Conservation (phyloP, 2,888 invertebrate species). For the Spodoptera picta region DNA sequence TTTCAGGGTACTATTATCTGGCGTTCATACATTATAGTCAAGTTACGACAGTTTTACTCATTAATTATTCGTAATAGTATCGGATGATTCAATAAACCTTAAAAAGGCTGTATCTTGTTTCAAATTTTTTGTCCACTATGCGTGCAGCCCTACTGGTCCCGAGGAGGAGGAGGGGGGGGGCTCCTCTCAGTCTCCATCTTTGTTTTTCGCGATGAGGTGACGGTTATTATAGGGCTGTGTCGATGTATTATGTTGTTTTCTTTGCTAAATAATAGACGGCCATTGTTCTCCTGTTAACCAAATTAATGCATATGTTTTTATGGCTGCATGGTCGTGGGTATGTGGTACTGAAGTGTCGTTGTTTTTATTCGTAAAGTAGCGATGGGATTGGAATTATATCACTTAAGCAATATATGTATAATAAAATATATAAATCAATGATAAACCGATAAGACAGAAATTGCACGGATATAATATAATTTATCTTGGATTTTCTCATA, state of each 20-base stretch:
- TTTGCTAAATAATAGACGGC: constrained; percentile 46
- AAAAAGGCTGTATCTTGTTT: background rate
- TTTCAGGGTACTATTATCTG: too few species aligned
- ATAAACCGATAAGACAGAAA: too few species aligned
- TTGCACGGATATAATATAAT: too few species aligned
- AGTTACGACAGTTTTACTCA: too few species aligned
- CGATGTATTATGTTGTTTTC: constrained; percentile 66
- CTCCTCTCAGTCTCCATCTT: constrained; percentile 67
- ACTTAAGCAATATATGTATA: too few species aligned
- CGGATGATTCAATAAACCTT: background rate
- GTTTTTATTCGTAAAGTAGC: too few species aligned
- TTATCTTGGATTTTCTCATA: too few species aligned
- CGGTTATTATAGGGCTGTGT: constrained; percentile 62
- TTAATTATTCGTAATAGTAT: background rate
- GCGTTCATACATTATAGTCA: too few species aligned
- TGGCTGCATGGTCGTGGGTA: background rate
- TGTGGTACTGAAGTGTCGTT: too few species aligned
- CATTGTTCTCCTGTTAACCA: constrained; percentile 30
- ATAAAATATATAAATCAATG: too few species aligned
- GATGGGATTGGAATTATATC: too few species aligned
- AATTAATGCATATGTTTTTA: constrained; percentile 13
- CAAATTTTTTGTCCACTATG: background rate
- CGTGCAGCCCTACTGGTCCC: constrained; percentile 41
- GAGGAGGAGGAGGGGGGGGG: background rate
- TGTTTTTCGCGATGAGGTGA: constrained; percentile 76